Evolutionary conservation across 2,888 invertebrate species (phyloP).

Genomic region (Zootermopsis nevadensis): DNA sequence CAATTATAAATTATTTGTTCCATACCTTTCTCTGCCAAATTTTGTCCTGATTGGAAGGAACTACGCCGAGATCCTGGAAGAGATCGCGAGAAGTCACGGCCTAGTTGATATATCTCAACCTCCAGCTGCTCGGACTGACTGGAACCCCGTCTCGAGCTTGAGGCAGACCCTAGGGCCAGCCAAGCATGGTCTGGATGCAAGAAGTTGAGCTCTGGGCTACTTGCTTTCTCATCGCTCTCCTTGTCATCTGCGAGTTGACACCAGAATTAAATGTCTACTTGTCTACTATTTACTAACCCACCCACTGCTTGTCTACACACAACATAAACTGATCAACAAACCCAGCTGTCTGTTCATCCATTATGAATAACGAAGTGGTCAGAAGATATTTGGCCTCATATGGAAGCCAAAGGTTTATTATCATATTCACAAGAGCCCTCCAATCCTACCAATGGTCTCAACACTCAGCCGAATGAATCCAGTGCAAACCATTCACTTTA

Average conservation of each 20-base stretch:
- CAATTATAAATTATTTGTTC: neutral
- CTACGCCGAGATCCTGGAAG: conserved; percentile 86
- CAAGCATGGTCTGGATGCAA: conserved; percentile 90
- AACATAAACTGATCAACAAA: no score
- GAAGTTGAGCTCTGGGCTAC: conserved; percentile 68
- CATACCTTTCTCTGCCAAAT: conserved; percentile 56
- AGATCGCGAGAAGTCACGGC: conserved; percentile 87
- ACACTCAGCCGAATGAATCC: no score
- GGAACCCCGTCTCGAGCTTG: conserved; percentile 83
- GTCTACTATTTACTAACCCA: no score
- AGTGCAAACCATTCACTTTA: no score
- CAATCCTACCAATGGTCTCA: no score
- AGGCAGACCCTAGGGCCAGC: conserved; percentile 63
- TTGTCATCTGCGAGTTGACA: conserved; percentile 60
- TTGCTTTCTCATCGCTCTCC: conserved; percentile 60
- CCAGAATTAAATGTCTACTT: neutral
- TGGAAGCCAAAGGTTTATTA: no score
- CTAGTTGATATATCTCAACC: conserved; percentile 82
- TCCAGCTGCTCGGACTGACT: conserved; percentile 90
- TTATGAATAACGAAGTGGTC: no score
- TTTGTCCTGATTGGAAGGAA: conserved; percentile 74
- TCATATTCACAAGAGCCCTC: no score
- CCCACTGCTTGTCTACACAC: no score
- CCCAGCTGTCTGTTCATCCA: no score
- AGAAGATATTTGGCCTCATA: no score